These are phyloP conservation scores for Otis tarda DNA, from an alignment of 2,113 vertebrate genomes.

Conservation along the genomic window DNA sequence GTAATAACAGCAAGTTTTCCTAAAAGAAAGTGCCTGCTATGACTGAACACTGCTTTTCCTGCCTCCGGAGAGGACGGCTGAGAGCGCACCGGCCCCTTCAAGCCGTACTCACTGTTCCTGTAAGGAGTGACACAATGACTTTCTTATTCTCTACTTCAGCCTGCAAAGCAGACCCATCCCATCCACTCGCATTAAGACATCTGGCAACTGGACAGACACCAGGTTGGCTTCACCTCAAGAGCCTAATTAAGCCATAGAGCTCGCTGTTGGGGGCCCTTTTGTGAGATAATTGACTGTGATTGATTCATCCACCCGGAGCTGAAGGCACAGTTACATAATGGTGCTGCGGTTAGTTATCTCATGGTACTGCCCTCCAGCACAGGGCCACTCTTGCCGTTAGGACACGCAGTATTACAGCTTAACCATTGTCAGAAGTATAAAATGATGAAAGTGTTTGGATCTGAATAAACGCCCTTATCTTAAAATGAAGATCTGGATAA, in stretches of 20 bases:
- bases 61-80: neutral
- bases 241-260: slow-evolving; percentile 47
- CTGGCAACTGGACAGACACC: neutral
- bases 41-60: neutral
- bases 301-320: neutral
- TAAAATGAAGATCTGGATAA: neutral
- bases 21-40: neutral
- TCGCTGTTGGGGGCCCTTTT: neutral
- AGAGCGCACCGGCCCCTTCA: neutral
- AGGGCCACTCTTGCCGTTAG: neutral
- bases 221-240: slow-evolving; percentile 35
- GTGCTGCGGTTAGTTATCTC: neutral
- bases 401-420: neutral
- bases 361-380: neutral
- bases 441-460: neutral
- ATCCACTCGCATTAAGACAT: neutral
- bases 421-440: neutral
- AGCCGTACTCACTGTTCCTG: neutral
- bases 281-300: slow-evolving; percentile 36
- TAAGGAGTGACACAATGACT: neutral
- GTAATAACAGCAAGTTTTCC: neutral
- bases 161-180: neutral
- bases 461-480: neutral
- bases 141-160: neutral
- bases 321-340: slow-evolving; percentile 23